A percentile compares a stretch with the other conserved stretches of the same genome.
These are phyloP conservation scores for Eupeodes corollae DNA, from an alignment of 1,140 invertebrate species.

Conservation along the genomic window DNA sequence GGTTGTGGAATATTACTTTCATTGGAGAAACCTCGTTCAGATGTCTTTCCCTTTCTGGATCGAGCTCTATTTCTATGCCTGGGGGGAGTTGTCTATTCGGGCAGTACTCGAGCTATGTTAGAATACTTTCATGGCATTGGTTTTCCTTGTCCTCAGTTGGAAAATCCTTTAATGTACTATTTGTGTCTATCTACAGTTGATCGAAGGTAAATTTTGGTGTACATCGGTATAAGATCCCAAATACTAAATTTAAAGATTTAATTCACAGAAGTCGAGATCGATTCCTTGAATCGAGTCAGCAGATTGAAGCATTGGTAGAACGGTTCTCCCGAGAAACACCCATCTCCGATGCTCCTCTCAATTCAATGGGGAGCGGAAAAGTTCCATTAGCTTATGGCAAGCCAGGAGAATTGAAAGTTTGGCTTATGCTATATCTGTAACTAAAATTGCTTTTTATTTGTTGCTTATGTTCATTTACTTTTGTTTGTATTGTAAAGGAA, in stretches of 20 bases:
- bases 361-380: slow-evolving; percentile 51
- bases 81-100: slow-evolving; percentile 83
- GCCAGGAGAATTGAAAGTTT: slow-evolving; percentile 56
- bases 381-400: slow-evolving; percentile 61
- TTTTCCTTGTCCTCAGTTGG: slow-evolving; percentile 83
- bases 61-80: slow-evolving; percentile 64
- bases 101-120: slow-evolving; percentile 75
- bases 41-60: slow-evolving; percentile 85
- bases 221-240: neutral
- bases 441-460: slow-evolving; percentile 19
- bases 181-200: slow-evolving; percentile 86
- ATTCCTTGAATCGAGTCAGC: slow-evolving; percentile 84
- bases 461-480: neutral
- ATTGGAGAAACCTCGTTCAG: slow-evolving; percentile 85
- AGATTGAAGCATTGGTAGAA: slow-evolving; percentile 81
- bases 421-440: slow-evolving; percentile 67
- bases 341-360: slow-evolving; percentile 28
- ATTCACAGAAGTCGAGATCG: slow-evolving; percentile 49
- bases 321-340: slow-evolving; percentile 74
- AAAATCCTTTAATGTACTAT: slow-evolving; percentile 90
- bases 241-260: neutral
- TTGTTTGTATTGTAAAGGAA: slow-evolving; percentile 41
- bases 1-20: slow-evolving; percentile 78
- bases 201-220: slow-evolving; percentile 55
- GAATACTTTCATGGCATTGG: slow-evolving; percentile 86